Evolutionary conservation across 2,797 vertebrate species (phyloP).

Genomic region (Pipistrellus nathusii): DNA sequence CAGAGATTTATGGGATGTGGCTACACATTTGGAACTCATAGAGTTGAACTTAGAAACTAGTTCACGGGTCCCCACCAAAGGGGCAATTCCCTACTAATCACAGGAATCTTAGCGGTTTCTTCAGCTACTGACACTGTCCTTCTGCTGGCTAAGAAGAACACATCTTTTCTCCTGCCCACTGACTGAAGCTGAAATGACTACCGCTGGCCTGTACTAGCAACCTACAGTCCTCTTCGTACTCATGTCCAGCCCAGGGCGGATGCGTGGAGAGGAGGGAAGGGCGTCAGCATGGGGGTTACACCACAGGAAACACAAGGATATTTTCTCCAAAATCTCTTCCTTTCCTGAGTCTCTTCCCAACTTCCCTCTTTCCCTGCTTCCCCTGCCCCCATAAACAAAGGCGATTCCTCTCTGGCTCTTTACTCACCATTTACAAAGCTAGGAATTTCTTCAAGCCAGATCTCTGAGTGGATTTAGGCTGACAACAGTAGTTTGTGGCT

Average conservation of each 20-base stretch:
- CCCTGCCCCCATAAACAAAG: background rate
- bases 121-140: constrained; percentile 28
- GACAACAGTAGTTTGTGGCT: background rate
- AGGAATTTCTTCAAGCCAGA: constrained; percentile 40
- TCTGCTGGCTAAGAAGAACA: constrained; percentile 23
- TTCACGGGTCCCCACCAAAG: background rate
- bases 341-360: constrained; percentile 24
- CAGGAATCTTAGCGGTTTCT: constrained; percentile 44
- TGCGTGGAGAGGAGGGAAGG: background rate
- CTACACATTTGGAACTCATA: background rate
- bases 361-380: background rate
- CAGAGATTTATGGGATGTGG: background rate
- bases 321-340: background rate
- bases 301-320: background rate
- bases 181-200: constrained; percentile 20
- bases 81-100: background rate
- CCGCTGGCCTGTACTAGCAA: background rate
- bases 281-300: background rate
- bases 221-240: background rate
- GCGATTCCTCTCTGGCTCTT: constrained; percentile 42
- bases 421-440: constrained; percentile 46
- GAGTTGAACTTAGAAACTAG: background rate
- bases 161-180: constrained; percentile 39
- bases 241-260: background rate
- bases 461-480: background rate